These are phyloP conservation scores for Sebastes matsubarae DNA, from an alignment of 2,797 vertebrate species.

Conservation along the genomic window DNA sequence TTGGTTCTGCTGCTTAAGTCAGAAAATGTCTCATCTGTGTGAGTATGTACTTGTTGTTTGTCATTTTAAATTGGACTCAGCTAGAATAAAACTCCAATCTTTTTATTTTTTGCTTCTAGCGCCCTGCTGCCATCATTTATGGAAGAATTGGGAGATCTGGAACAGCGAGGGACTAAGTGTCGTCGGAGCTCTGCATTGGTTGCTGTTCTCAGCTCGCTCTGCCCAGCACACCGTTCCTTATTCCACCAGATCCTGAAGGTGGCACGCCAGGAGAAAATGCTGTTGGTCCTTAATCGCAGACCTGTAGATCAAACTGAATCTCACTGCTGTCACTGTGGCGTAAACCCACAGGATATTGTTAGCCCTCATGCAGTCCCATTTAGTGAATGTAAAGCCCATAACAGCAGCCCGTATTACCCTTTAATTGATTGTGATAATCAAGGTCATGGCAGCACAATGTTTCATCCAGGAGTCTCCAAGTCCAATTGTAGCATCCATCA, in stretches of 20 bases:
- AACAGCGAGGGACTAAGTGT: conserved; percentile 79
- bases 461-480: conserved; percentile 46
- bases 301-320: conserved; percentile 74
- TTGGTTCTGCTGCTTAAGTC: neutral
- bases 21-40: neutral
- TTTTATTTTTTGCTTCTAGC: conserved; percentile 79
- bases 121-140: conserved; percentile 83
- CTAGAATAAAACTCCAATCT: conserved; percentile 26
- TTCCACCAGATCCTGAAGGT: conserved; percentile 91
- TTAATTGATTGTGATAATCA: conserved; percentile 52
- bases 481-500: conserved; percentile 47
- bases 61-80: neutral
- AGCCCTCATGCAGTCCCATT: conserved; percentile 64
- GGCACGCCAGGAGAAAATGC: conserved; percentile 85
- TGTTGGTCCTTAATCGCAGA: conserved; percentile 71
- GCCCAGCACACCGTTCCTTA: conserved; percentile 90
- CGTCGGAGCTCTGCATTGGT: conserved; percentile 77
- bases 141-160: conserved; percentile 82
- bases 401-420: conserved; percentile 21
- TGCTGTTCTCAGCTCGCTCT: conserved; percentile 90
- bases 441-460: conserved; percentile 29
- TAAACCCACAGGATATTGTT: conserved; percentile 70
- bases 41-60: neutral
- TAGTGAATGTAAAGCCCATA: conserved; percentile 75
- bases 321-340: conserved; percentile 79